Base-by-base conservation (phyloP, 2,113 vertebrate genomes). In the Anser cygnoides region DNA sequence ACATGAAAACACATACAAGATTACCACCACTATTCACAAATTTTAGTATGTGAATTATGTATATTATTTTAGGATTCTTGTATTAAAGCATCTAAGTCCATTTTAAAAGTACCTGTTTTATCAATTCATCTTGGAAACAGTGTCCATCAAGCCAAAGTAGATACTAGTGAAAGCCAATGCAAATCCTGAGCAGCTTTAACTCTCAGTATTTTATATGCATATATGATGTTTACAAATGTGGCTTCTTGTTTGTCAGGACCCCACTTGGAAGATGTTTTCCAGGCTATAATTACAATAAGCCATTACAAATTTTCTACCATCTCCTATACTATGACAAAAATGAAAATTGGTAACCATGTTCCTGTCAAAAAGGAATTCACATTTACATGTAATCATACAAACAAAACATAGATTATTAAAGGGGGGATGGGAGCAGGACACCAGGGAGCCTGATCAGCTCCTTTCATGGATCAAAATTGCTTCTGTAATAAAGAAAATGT, bases 401-500 rank as follows among this genome's bases (percentile, higher is more conserved):
- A 75, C 63, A 93, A 88, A 92, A 88, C 54, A 79, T 20, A 77
- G 62, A 74, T 68, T 31, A 94, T 77, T 91, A 93, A 89, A 41
- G 65, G 35, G 35, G 72, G 26, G n/a, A 68, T 6, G 13, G 26
- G 10, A 31, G 81, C 77, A 61, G 18, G 29, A 86, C 52, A 81
- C 37, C 39, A 93, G 79, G 85, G n/a, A 58, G 72, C 50, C 62
- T 91, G 67, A 89, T 95, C 84, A 75, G 75, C 88, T 85, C 75
- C 52, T 97, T 96, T 81, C 86, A 96, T 20, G 19, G 61, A 83
- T 83, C 90, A 96, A 90, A 89, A 94, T 94, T 95, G 96, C 81
- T 78, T 82, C 63, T 21, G 33, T 82, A 85, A 91, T 87, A 92
- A 82, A 91, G 90, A 89, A 94, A 92, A 96, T 12, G 5, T 90